phyloP scores from a whole-genome alignment of 2,797 vertebrate species.

The Poeciliopsis infans region DNA sequence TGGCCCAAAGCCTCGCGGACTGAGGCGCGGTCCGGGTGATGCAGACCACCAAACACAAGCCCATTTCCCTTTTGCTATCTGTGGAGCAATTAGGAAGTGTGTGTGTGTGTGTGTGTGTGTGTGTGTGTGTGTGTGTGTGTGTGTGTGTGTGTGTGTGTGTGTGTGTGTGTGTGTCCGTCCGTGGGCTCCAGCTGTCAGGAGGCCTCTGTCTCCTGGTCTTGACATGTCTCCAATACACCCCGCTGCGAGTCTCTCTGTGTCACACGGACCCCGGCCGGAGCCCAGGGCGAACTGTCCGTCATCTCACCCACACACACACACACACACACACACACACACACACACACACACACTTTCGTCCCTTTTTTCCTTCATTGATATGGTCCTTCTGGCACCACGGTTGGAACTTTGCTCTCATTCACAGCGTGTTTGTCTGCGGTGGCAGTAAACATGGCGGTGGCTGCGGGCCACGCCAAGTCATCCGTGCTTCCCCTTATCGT shows the following conservation, averaged over 20 bases:
- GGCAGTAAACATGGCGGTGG: constrained; percentile 66
- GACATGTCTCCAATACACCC: constrained; percentile 77
- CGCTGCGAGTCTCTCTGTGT: constrained; percentile 72
- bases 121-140: constrained; percentile 45
- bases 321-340: neutral
- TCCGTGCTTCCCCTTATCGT: constrained; percentile 81
- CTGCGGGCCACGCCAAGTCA: constrained; percentile 86
- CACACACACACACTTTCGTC: neutral
- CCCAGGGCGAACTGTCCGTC: constrained; percentile 73
- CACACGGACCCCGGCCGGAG: constrained; percentile 61
- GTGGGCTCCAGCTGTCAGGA: constrained; percentile 79
- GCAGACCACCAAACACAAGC: constrained; percentile 55
- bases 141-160: constrained; percentile 32
- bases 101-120: constrained; percentile 31
- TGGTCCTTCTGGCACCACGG: constrained; percentile 63
- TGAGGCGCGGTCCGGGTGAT: constrained; percentile 51
- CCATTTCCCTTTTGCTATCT: constrained; percentile 58
- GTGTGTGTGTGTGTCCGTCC: constrained; percentile 43
- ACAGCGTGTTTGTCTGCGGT: constrained; percentile 17
- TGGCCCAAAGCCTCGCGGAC: constrained; percentile 65
- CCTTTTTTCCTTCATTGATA: constrained; percentile 48
- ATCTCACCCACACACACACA: constrained; percentile 53
- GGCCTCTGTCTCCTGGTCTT: constrained; percentile 75
- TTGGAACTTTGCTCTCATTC: constrained; percentile 40
- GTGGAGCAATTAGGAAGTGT: constrained; percentile 75